A percentile compares a stretch with the other conserved stretches of the same genome.
These are phyloP conservation scores for Dendrolimus pini DNA, from an alignment of 2,888 invertebrate genomes.

Conservation along the genomic window DNA sequence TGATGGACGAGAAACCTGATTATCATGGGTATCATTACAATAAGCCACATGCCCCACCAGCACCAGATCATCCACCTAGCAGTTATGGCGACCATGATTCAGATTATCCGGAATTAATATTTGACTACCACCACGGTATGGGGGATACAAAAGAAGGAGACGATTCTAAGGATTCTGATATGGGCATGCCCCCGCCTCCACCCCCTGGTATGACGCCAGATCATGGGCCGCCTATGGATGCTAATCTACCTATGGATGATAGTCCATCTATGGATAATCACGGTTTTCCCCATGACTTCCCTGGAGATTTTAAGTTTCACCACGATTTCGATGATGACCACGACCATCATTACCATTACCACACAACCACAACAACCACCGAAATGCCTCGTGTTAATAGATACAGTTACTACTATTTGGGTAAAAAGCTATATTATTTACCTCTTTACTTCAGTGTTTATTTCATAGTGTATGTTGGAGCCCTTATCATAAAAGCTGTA, in stretches of 20 bases:
- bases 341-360: conserved; percentile 47
- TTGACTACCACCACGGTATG: conserved; percentile 39
- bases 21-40: conserved; percentile 43
- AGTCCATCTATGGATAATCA: conserved; percentile 44
- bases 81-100: conserved; percentile 39
- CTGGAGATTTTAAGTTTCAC: conserved; percentile 56
- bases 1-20: conserved; percentile 35
- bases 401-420: conserved; percentile 85
- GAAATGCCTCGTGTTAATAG: conserved; percentile 77
- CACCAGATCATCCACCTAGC: conserved; percentile 20
- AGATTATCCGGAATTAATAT: conserved; percentile 55
- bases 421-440: conserved; percentile 84
- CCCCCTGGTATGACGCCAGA: conserved; percentile 38
- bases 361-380: conserved; percentile 59
- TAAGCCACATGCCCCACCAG: conserved; percentile 37
- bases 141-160: conserved; percentile 30
- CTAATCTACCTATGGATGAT: background rate
- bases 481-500: conserved; percentile 83
- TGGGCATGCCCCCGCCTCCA: conserved; percentile 55
- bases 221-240: conserved; percentile 17
- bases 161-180: conserved; percentile 33
- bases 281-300: conserved; percentile 65
- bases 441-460: conserved; percentile 86
- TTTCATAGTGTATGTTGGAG: conserved; percentile 82
- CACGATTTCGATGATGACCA: conserved; percentile 60